Conservation (phyloP, 2,888 invertebrate species). For the Pyralis farinalis region DNA sequence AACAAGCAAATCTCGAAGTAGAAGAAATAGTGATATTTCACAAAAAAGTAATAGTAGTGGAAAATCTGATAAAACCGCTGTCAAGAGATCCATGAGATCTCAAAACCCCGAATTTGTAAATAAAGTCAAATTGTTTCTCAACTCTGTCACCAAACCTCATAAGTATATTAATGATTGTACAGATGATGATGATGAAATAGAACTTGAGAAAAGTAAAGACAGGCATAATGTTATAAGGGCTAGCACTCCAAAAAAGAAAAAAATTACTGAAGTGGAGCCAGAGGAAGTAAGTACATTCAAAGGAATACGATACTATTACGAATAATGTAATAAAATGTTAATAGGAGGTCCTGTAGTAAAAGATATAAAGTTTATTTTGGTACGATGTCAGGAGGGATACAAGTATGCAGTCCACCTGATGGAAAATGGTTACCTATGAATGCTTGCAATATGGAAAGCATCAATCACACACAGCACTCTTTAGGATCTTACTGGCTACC, state of each 20-base stretch:
- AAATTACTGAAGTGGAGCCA: constrained; percentile 16
- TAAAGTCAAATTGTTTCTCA: constrained; percentile 82
- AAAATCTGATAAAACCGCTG: constrained; percentile 47
- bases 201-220: constrained; percentile 32
- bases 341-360: no score
- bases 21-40: constrained; percentile 57
- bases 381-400: no score
- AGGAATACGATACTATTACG: not conserved
- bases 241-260: constrained; percentile 38
- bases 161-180: constrained; percentile 51
- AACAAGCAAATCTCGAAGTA: constrained; percentile 42
- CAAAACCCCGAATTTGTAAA: constrained; percentile 83
- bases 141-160: constrained; percentile 65
- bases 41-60: constrained; percentile 61
- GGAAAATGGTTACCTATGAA: no score
- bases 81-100: constrained; percentile 80
- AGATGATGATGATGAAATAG: constrained; percentile 43
- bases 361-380: no score
- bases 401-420: no score
- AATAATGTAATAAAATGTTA: no score
- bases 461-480: no score
- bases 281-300: constrained; percentile 18
- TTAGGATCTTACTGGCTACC: no score
- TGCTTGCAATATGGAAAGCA: no score
- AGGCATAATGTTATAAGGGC: constrained; percentile 26